Percentiles rank a stretch among this genome's conserved stretches.
phyloP scores from a whole-genome alignment of 2,797 vertebrate species.

The Vultur gryphus region DNA sequence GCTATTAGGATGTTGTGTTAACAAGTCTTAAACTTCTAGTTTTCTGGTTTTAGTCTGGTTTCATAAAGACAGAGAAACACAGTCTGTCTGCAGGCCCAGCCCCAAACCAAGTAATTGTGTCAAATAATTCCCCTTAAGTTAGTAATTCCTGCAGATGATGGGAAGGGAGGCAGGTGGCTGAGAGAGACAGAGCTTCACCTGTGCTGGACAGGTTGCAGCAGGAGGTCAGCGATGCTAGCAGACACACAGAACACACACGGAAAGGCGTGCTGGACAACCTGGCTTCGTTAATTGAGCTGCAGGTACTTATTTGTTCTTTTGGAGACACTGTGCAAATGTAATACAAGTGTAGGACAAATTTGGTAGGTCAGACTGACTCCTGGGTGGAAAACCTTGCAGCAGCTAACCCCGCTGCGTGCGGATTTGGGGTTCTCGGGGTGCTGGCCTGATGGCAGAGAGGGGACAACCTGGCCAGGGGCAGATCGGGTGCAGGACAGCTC shows the following conservation, averaged over 20 bases:
- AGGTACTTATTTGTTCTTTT: neutral
- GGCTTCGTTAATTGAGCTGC: neutral
- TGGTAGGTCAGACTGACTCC: neutral
- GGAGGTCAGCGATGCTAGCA: neutral
- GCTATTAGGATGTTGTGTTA: neutral
- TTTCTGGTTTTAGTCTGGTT: neutral
- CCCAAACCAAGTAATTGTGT: neutral
- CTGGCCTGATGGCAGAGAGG: neutral
- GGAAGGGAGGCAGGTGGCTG: neutral
- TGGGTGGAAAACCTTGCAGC: neutral
- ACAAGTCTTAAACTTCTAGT: neutral
- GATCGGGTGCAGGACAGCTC: accelerated
- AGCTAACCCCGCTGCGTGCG: accelerated
- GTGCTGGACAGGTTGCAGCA: neutral
- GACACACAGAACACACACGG: neutral
- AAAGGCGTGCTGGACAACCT: neutral
- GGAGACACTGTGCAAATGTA: neutral
- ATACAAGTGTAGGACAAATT: neutral
- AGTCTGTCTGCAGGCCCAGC: neutral
- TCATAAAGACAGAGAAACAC: neutral
- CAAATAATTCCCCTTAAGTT: neutral
- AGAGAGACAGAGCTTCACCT: neutral
- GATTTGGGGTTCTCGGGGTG: neutral
- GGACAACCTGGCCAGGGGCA: accelerated
- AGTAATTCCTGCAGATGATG: neutral